A percentile compares a stretch with the other conserved stretches of the same genome.
Conservation (phyloP, 2,113 vertebrate genomes). For the Tupaia chinensis region DNA sequence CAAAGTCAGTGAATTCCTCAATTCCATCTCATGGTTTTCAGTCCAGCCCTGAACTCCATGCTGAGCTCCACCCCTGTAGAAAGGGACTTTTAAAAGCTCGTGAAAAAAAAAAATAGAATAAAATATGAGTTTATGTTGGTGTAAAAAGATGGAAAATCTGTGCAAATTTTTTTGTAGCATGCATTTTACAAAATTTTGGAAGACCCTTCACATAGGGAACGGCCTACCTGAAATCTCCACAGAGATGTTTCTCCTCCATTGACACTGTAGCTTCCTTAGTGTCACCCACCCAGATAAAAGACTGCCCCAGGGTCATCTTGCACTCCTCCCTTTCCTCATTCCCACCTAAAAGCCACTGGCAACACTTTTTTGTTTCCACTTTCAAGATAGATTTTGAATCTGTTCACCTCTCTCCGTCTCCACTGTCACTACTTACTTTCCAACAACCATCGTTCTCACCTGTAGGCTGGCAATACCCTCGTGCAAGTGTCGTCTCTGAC, state of each 20-base stretch:
- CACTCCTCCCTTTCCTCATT: neutral
- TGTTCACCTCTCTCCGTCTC: neutral
- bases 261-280: too few relatives aligned
- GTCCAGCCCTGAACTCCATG: neutral
- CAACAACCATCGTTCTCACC: neutral
- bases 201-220: too few relatives aligned
- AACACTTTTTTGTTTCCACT: neutral
- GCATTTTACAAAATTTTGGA: too few relatives aligned
- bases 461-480: too few relatives aligned
- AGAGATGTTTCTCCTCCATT: neutral
- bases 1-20: neutral
- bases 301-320: neutral
- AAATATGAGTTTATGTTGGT: too few relatives aligned
- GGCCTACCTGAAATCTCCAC: neutral
- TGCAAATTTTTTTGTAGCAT: too few relatives aligned
- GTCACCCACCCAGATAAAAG: neutral
- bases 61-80: neutral
- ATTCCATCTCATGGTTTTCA: fast-evolving
- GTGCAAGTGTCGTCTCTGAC: neutral
- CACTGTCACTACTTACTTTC: neutral
- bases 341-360: neutral
- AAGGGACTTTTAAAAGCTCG: too few relatives aligned
- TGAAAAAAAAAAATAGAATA: too few relatives aligned
- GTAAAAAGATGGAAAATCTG: too few relatives aligned
- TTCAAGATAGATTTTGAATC: neutral